Percentiles rank a stretch among this genome's conserved stretches.
Evolutionary conservation across 2,797 vertebrate species (phyloP).

Genomic region (Emys orbicularis): DNA sequence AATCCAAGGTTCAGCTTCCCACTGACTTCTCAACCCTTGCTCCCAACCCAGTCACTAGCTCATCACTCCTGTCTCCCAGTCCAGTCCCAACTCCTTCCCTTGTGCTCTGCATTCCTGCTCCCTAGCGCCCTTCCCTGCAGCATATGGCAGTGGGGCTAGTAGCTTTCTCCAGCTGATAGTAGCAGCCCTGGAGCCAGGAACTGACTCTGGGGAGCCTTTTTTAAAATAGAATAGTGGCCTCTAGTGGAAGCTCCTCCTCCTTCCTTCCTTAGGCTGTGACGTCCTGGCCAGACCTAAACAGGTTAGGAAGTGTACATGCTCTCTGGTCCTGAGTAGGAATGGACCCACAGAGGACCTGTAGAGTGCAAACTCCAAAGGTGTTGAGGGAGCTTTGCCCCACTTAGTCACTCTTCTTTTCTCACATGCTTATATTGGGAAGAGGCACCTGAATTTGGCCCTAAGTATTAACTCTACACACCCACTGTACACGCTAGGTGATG

Average conservation of each 20-base stretch:
- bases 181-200: too few species aligned
- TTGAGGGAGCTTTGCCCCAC: not conserved
- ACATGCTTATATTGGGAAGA: not conserved
- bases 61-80: slow-evolving; percentile 12
- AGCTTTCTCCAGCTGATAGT: not conserved
- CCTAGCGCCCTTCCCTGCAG: slow-evolving; percentile 32
- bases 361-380: not conserved
- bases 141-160: not conserved
- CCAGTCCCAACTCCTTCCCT: not conserved
- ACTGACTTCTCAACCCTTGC: not conserved
- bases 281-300: not conserved
- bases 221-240: not conserved
- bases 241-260: not conserved
- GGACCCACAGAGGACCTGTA: rapidly evolving
- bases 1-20: not conserved
- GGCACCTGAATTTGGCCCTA: not conserved
- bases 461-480: not conserved
- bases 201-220: slow-evolving; percentile 12
- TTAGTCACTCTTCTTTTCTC: not conserved
- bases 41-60: not conserved
- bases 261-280: slow-evolving; percentile 16
- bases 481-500: slow-evolving; percentile 51
- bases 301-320: rapidly evolving
- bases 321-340: not conserved
- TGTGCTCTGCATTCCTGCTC: not conserved